Evolutionary conservation across 2,113 vertebrate species (phyloP).

Genomic region (Platycercus adscitus): DNA sequence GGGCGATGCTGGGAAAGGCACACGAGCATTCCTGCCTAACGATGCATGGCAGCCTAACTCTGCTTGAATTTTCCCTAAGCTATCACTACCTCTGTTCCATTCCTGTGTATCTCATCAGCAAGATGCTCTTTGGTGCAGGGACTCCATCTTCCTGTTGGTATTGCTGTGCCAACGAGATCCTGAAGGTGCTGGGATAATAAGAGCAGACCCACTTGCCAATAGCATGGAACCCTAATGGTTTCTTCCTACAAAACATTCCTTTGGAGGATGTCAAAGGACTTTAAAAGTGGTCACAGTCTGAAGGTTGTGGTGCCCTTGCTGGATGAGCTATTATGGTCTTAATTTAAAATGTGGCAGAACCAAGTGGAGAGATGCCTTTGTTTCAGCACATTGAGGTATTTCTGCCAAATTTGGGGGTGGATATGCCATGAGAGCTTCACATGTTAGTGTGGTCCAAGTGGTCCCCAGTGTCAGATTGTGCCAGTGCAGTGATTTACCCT

Average conservation of each 20-base stretch:
- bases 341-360: background rate
- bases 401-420: background rate
- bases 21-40: background rate
- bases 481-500: background rate
- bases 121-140: background rate
- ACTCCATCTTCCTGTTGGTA: background rate
- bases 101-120: rapidly evolving
- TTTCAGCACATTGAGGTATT: background rate
- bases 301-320: background rate
- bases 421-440: background rate
- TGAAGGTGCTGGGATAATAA: background rate
- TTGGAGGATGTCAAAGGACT: background rate
- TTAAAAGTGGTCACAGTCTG: background rate
- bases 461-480: background rate
- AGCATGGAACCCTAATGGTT: rapidly evolving
- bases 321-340: background rate
- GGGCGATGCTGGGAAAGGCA: background rate
- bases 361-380: background rate
- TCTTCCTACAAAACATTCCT: background rate
- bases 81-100: background rate
- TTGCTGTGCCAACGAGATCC: background rate
- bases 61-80: background rate
- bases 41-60: rapidly evolving
- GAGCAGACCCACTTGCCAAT: background rate
- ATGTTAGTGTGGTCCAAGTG: background rate